Evolutionary conservation across 2,797 vertebrate genomes (phyloP).

Genomic region (Megalops cyprinoides): DNA sequence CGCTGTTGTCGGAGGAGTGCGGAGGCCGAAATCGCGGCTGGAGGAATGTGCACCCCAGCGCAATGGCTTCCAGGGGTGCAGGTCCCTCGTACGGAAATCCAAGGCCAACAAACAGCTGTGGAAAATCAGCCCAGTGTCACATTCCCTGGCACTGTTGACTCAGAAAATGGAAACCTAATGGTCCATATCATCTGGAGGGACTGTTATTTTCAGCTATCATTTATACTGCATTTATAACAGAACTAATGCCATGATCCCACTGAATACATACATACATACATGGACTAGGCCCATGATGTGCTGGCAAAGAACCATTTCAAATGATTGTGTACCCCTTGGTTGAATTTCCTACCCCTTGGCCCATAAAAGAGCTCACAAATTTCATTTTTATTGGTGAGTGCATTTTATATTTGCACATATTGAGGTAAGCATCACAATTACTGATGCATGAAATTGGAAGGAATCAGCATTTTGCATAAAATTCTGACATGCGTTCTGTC

Average conservation of each 20-base stretch:
- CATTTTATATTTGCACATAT: not conserved
- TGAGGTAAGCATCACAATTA: not conserved
- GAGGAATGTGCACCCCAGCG: slow-evolving; percentile 69
- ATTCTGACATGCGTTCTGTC: slow-evolving; percentile 4
- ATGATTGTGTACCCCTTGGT: not conserved
- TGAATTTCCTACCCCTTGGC: no score
- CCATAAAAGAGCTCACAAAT: no score
- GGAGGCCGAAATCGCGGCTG: slow-evolving; percentile 68
- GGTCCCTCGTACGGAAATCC: slow-evolving; percentile 76
- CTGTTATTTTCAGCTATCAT: slow-evolving; percentile 1
- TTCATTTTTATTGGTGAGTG: no score
- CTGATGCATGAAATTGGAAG: not conserved
- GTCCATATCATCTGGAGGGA: slow-evolving; percentile 16
- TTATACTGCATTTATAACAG: slow-evolving; percentile 1
- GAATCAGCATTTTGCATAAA: not conserved
- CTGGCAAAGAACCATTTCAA: not conserved
- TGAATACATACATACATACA: no score
- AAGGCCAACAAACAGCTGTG: slow-evolving; percentile 73
- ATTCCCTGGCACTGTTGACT: not conserved
- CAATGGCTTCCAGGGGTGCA: slow-evolving; percentile 71
- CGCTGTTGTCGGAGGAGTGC: slow-evolving; percentile 65
- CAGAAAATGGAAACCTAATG: slow-evolving; percentile 7
- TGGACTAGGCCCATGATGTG: not conserved
- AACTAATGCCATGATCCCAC: not conserved
- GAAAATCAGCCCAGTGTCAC: slow-evolving; percentile 17